Conservation (phyloP, 2,797 vertebrate genomes). For the Thunnus albacares region DNA sequence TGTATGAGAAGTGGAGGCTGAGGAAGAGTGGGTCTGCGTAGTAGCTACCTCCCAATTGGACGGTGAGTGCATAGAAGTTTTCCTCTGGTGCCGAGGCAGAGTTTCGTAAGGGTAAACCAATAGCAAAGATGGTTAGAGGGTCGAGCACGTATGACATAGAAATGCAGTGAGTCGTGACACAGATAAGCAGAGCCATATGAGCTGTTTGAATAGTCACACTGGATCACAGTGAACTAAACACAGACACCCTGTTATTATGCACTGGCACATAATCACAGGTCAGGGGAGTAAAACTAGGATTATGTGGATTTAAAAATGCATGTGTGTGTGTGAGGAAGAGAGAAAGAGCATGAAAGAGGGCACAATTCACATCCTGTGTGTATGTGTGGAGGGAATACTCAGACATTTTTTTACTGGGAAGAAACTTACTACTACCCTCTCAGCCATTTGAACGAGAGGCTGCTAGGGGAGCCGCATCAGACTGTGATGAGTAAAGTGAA, state of each 20-base stretch:
- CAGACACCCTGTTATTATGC: conserved; percentile 20
- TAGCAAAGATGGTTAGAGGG: too few relatives aligned
- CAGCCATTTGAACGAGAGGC: too few relatives aligned
- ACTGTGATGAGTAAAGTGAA: too few relatives aligned
- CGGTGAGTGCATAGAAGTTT: too few relatives aligned
- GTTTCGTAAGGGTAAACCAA: too few relatives aligned
- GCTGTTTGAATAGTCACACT: conserved; percentile 19
- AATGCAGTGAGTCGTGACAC: too few relatives aligned
- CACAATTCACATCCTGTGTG: neutral
- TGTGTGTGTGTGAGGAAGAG: neutral
- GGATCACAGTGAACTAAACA: neutral
- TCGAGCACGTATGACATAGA: too few relatives aligned
- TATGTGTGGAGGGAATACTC: neutral
- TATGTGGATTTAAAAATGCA: neutral
- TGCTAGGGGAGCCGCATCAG: too few relatives aligned
- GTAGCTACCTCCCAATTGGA: too few relatives aligned
- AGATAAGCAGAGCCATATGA: neutral
- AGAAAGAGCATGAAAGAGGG: neutral
- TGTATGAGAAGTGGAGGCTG: too few relatives aligned
- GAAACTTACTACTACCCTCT: neutral
- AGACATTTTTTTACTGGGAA: neutral
- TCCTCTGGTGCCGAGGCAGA: too few relatives aligned
- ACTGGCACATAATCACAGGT: conserved; percentile 26
- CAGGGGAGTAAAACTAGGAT: conserved; percentile 10
- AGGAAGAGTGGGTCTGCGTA: too few relatives aligned